phyloP scores from a whole-genome alignment of 1,140 invertebrate species.

The Heliconius nattereri region DNA sequence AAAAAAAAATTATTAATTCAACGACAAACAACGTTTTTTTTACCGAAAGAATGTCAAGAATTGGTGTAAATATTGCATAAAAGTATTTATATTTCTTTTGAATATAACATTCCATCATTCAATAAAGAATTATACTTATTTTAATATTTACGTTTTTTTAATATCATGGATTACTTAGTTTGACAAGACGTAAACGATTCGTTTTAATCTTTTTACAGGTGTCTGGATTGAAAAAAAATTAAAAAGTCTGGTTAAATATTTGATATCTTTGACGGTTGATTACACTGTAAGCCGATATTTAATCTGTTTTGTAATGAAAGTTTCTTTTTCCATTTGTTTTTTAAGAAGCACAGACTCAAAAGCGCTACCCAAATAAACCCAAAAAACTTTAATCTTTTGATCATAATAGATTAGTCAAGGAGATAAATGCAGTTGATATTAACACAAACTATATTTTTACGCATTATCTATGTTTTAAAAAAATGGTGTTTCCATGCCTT shows the following conservation, averaged over 20 bases:
- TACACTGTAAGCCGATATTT: neutral
- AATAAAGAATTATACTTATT: too few relatives aligned
- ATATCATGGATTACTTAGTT: too few relatives aligned
- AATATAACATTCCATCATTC: too few relatives aligned
- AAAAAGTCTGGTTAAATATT: neutral
- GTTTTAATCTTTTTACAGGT: neutral
- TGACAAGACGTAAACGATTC: neutral
- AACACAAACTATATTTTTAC: neutral
- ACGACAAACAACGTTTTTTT: too few relatives aligned
- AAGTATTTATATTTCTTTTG: too few relatives aligned
- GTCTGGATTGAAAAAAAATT: neutral
- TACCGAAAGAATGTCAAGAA: too few relatives aligned
- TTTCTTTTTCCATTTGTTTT: neutral
- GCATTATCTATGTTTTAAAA: too few relatives aligned
- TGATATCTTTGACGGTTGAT: conserved; percentile 1
- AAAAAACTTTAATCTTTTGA: neutral
- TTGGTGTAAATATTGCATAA: too few relatives aligned
- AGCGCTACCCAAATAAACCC: neutral
- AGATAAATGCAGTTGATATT: neutral
- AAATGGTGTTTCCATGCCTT: too few relatives aligned
- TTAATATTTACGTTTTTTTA: too few relatives aligned
- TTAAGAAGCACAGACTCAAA: neutral
- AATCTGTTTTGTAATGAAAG: conserved; percentile 2
- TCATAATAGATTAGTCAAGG: neutral
- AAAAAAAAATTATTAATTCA: too few relatives aligned